Base-by-base conservation (phyloP, 92 coral and sea anemone genomes). In the Paramuricea clavata region DNA sequence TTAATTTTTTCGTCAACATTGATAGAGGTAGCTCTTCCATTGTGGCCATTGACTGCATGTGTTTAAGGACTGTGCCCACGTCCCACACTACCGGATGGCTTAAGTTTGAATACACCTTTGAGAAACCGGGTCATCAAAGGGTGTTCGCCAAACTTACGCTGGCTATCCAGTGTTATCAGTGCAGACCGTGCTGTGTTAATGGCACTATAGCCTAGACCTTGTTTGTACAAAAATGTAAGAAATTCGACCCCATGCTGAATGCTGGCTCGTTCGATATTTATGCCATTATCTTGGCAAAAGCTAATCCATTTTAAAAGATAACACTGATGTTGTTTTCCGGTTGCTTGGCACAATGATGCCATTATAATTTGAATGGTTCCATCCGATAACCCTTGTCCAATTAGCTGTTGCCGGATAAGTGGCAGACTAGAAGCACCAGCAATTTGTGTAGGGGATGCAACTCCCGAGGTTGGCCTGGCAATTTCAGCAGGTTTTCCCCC, bases 381-480 rank as follows among this genome's bases (percentile, higher is more conserved):
- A n/a, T n/a, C n/a, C n/a, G n/a, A n/a, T n/a, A n/a, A 19, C 12
- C 88, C 62, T 6, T 54, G 44, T 0, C 22, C 57, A 23, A 7
- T 31, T 23, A 90, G 49, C 39, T 82, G 81, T 69, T 81, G 57
- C 90, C 74, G 32, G 93, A 89, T 49, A 89, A 77, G 71, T 49
- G 82, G 70, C 89, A 78, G 23, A 61, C 78, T 35, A 90, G 60
- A 0, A 90, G 64, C 1, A 32, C 26, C 49, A 89, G 87, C 9
- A 47, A 13, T 54, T 73, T 85, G 71, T 85, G 73, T 12, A 85
- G 75, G 6, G 88, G 88, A 13, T 83, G 87, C 12, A 71, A 3
- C 2, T 83, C 87, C 10, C 22, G 41, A 15, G 72, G 83, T 32
- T 61, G 62, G 62, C 25, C 62, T 6, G 42, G 74, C 36, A 27